phyloP scores from a whole-genome alignment of 2,888 invertebrate species.

The Heliconius erato region DNA sequence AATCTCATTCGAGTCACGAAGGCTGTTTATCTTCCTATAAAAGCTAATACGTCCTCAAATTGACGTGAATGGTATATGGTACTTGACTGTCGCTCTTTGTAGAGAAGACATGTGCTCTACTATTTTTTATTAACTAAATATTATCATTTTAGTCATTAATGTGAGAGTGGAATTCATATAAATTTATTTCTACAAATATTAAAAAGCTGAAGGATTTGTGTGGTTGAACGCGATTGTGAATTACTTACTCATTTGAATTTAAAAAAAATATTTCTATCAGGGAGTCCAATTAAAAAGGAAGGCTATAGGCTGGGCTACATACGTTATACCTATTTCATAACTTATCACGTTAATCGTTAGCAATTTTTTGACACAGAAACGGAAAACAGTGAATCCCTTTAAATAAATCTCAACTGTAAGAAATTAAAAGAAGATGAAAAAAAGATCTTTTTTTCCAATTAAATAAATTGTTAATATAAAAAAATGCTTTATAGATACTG shows the following conservation, averaged over 20 bases:
- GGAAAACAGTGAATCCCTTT: background rate
- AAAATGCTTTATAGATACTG: background rate
- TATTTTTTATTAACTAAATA: conserved; percentile 23
- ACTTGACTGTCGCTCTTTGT: conserved; percentile 33
- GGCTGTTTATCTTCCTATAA: conserved; percentile 53
- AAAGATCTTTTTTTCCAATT: background rate
- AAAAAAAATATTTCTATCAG: too few species aligned
- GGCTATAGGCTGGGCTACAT: too few species aligned
- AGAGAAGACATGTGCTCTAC: conserved; percentile 35
- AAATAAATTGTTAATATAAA: background rate
- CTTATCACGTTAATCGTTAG: too few species aligned
- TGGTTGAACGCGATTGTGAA: background rate
- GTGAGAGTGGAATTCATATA: background rate
- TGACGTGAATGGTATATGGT: conserved; percentile 50
- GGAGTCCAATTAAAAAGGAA: too few species aligned
- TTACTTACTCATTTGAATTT: too few species aligned
- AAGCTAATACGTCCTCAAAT: conserved; percentile 54
- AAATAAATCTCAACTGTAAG: background rate
- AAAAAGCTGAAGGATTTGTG: too few species aligned
- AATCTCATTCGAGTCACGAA: conserved; percentile 57
- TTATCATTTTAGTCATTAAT: conserved; percentile 12
- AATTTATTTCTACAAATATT: too few species aligned
- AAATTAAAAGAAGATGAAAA: background rate
- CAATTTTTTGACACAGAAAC: too few species aligned
- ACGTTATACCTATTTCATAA: too few species aligned